Conservation (phyloP, 2,888 invertebrate species). For the Minunthozetes semirufus region DNA sequence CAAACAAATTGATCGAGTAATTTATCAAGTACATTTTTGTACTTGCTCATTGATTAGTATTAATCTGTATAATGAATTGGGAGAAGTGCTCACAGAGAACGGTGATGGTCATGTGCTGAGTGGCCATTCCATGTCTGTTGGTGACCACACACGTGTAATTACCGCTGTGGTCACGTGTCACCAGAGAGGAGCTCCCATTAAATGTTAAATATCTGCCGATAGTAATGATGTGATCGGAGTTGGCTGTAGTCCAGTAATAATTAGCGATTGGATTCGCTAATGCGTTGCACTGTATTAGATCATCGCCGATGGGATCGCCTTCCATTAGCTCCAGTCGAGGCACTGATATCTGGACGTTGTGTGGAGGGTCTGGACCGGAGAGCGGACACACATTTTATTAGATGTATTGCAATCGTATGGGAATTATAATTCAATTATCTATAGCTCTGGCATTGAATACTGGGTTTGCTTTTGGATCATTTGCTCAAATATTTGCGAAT, state of each 20-base stretch:
- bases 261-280: conserved; percentile 54
- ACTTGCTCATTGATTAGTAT: no score
- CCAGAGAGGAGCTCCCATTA: conserved; percentile 49
- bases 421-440: conserved; percentile 1
- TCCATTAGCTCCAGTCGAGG: conserved; percentile 47
- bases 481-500: no score
- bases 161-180: conserved; percentile 65
- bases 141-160: conserved; percentile 62
- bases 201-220: conserved; percentile 31
- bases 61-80: neutral
- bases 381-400: neutral
- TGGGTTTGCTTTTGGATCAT: neutral
- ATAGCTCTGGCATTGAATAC: neutral
- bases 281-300: conserved; percentile 43
- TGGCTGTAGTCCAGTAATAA: conserved; percentile 58
- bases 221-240: conserved; percentile 22
- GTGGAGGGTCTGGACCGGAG: conserved; percentile 63
- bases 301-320: conserved; percentile 43
- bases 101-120: conserved; percentile 63
- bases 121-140: conserved; percentile 68
- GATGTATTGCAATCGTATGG: neutral
- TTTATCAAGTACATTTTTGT: no score
- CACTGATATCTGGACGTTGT: conserved; percentile 67
- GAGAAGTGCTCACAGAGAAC: conserved; percentile 67
- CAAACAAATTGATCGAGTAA: no score